Percentiles rank a stretch among this genome's conserved stretches.
phyloP scores from a whole-genome alignment of 2,797 vertebrate species.

The Mallotus villosus region DNA sequence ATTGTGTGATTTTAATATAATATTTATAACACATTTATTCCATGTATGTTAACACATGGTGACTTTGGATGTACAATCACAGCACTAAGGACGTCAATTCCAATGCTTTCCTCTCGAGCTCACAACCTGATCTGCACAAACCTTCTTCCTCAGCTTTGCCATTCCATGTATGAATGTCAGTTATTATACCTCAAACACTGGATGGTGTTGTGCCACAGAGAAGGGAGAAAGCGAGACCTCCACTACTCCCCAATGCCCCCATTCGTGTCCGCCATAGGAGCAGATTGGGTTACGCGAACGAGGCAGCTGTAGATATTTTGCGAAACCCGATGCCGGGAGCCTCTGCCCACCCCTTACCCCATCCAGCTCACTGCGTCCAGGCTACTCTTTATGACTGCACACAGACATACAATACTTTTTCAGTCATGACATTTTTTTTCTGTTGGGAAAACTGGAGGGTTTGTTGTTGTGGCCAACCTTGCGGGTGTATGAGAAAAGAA shows the following conservation, averaged over 20 bases:
- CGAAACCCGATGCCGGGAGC: conserved; percentile 65
- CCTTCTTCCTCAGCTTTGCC: not conserved
- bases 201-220: conserved; percentile 26
- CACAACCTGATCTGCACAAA: not conserved
- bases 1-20: too few species aligned
- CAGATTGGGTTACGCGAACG: conserved; percentile 68
- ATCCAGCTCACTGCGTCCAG: conserved; percentile 33
- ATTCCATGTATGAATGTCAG: not conserved
- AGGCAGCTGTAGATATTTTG: conserved; percentile 78
- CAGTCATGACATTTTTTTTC: conserved; percentile 50
- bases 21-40: too few species aligned
- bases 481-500: conserved; percentile 69
- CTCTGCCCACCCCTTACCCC: conserved; percentile 41
- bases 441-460: conserved; percentile 50
- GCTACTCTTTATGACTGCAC: conserved; percentile 52
- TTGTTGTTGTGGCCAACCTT: conserved; percentile 74
- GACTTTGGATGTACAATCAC: too few species aligned
- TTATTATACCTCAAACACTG: conserved; percentile 11
- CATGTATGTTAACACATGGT: too few species aligned
- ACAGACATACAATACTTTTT: conserved; percentile 59
- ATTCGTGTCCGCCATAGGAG: conserved; percentile 59
- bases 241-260: not conserved
- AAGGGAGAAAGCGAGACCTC: conserved; percentile 47
- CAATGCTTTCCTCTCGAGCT: not conserved
- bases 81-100: too few species aligned